Base-by-base conservation (phyloP, 2,113 vertebrate genomes). In the Gallinago paraguaiae region DNA sequence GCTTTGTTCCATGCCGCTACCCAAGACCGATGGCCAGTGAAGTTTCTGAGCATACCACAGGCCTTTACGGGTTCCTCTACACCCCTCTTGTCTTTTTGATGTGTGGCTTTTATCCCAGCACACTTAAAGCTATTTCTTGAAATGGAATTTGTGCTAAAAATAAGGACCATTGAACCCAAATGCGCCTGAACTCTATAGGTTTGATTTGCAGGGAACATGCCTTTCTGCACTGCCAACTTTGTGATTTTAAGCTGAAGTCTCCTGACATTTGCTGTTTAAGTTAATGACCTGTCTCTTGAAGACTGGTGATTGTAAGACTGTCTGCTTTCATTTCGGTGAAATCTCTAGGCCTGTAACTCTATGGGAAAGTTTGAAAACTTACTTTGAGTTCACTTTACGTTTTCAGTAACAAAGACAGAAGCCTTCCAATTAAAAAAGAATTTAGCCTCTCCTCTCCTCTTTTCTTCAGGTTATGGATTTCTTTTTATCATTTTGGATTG, bases 61-160 rank as follows among this genome's bases (percentile, higher is more conserved):
- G 22, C 45, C 82, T 82, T 82, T 41, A 74, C 78, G 45, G 17
- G n/a, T 30, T 69, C 56, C 48, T 92, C 30, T 56, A 78, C 28
- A 71, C 18, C 39, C 45, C 19, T 86, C 57, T 84, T 14, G 31
- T 48, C 35, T 41, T 93, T 96, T 48, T 79, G 70, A 92, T 71
- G 48, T 54, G 59, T 17, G 60, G 57, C 59, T 95, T 94, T 90
- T 88, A 59, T 76, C 54, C 78, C 61, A 45, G 35, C 35, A 82
- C n/a, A 65, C 67, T 93, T 90, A 59, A 77, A 95, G 88, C 18
- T 82, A 82, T 91, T 94, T 90, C 78, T 88, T 84, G 69, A 92
- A 87, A 84, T 81, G 60, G 64, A 54, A 54, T 68, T 93, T 93
- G 84, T 93, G 82, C 94, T 97, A 97, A 97, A 97, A 96, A 96